Evolutionary conservation across 2,113 vertebrate genomes (phyloP).

Genomic region (Calonectris borealis): DNA sequence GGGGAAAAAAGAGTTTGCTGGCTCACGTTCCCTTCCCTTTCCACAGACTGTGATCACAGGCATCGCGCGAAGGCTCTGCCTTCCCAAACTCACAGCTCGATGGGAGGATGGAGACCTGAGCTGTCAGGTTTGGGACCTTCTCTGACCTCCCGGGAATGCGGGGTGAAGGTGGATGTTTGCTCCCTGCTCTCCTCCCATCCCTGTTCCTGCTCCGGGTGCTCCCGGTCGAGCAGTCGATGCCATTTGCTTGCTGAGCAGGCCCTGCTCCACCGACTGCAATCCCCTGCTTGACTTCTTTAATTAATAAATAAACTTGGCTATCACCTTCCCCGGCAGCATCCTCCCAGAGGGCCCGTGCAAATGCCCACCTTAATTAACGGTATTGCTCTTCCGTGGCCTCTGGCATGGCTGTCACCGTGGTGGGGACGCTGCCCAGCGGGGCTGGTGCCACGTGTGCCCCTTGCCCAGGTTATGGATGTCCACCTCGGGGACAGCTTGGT

Average conservation of each 20-base stretch:
- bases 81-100: background rate
- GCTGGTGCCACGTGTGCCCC: background rate
- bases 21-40: background rate
- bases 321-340: background rate
- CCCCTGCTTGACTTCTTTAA: constrained; percentile 8
- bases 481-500: background rate
- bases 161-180: background rate
- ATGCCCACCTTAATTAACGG: constrained; percentile 17
- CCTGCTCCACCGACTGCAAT: background rate
- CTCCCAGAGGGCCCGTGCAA: constrained; percentile 14
- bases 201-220: background rate
- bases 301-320: constrained; percentile 21
- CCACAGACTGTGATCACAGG: rapidly evolving
- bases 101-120: background rate
- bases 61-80: background rate
- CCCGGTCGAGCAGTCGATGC: background rate
- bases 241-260: background rate
- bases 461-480: background rate
- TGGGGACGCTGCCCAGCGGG: background rate
- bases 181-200: background rate
- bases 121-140: background rate
- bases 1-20: background rate
- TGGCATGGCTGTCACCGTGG: background rate
- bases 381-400: background rate
- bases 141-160: background rate